Conservation (phyloP, 2,888 invertebrate species). For the Malthinus flaveolus region DNA sequence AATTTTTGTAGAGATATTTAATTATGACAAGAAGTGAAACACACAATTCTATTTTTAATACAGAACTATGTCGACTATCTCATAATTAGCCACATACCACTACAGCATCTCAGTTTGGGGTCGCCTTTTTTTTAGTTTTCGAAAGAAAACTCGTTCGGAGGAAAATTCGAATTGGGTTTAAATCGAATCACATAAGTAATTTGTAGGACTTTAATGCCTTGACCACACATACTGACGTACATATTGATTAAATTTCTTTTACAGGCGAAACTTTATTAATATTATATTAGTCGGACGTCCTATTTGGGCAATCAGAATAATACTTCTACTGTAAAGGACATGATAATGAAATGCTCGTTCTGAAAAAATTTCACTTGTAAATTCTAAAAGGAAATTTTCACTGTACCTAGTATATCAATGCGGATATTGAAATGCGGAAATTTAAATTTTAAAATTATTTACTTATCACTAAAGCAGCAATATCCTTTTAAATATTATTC, state of each 20-base stretch:
- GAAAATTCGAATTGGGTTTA: not conserved
- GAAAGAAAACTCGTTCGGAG: not conserved
- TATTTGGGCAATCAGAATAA: no score
- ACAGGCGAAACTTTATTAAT: conserved; percentile 1
- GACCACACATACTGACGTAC: not conserved
- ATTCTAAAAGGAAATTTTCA: no score
- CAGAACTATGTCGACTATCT: conserved; percentile 7
- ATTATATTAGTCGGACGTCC: not conserved
- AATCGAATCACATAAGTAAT: not conserved
- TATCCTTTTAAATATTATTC: no score
- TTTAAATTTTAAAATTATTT: no score
- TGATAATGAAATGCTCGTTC: no score
- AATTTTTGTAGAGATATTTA: no score
- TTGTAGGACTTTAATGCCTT: conserved; percentile 2
- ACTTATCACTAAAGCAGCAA: no score
- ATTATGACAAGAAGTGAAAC: not conserved
- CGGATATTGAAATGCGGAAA: no score
- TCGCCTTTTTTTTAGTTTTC: not conserved
- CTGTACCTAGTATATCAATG: no score
- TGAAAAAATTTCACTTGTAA: no score
- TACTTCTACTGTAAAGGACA: no score
- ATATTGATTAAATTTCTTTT: conserved; percentile 1
- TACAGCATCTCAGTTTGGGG: conserved; percentile 1
- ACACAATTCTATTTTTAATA: conserved; percentile 7
- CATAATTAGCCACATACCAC: conserved; percentile 9